These are phyloP conservation scores for Bolborhynchus lineola DNA, from an alignment of 2,113 vertebrate genomes.

Conservation along the genomic window DNA sequence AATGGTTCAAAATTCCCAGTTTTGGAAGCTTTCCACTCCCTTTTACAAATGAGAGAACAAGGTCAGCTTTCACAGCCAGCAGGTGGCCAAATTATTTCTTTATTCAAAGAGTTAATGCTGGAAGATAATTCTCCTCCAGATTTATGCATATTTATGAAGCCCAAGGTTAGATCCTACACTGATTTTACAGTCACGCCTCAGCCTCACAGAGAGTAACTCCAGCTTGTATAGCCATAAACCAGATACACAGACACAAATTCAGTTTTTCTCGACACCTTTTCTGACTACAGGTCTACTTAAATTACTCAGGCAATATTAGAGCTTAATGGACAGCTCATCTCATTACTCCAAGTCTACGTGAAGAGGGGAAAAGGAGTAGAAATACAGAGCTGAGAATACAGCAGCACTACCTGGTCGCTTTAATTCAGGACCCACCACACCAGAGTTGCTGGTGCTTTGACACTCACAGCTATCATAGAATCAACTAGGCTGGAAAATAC, in stretches of 20 bases:
- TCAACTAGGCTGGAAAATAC: background rate
- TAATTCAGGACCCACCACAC: background rate
- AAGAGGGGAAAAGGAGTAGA: background rate
- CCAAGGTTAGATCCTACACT: background rate
- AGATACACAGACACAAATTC: background rate
- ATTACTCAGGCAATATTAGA: background rate
- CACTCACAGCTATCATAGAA: background rate
- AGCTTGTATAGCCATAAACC: accelerated
- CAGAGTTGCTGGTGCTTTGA: background rate
- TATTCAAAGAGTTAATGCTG: conserved; percentile 49
- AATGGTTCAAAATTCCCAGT: conserved; percentile 33
- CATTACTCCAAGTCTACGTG: background rate
- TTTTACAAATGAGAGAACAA: conserved; percentile 56
- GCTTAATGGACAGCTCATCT: background rate
- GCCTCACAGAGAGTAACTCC: background rate
- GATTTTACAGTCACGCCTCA: background rate
- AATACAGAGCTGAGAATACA: accelerated
- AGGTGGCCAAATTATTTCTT: conserved; percentile 58
- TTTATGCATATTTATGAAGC: conserved; percentile 22
- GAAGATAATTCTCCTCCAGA: background rate
- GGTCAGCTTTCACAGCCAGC: conserved; percentile 47
- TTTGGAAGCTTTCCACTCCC: conserved; percentile 53
- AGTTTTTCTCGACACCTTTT: background rate
- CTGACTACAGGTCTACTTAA: background rate
- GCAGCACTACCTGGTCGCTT: background rate